These are phyloP conservation scores for Campylorhamphus procurvoides DNA, from an alignment of 2,113 vertebrate genomes.

Conservation along the genomic window DNA sequence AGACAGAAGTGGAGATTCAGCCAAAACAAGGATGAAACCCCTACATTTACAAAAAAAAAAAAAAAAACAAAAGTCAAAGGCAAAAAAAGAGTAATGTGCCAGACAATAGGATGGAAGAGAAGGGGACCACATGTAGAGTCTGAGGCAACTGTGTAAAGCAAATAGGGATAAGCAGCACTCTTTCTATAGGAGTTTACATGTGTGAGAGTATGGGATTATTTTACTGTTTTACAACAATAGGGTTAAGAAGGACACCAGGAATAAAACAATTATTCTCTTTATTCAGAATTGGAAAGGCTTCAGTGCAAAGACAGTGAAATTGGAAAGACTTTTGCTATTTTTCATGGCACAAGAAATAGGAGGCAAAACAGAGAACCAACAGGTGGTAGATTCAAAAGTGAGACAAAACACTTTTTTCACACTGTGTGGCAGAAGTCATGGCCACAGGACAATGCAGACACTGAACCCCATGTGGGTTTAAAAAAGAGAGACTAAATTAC, in stretches of 20 bases:
- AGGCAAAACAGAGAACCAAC: not conserved
- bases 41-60: not conserved
- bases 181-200: not conserved
- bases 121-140: not conserved
- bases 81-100: not conserved
- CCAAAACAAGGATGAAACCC: not conserved
- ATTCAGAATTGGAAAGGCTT: not conserved
- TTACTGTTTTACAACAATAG: not conserved
- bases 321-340: not conserved
- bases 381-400: not conserved
- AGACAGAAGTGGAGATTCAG: not conserved
- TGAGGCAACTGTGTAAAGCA: not conserved
- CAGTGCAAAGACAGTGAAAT: not conserved
- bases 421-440: not conserved
- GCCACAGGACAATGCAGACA: not conserved
- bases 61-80: not conserved
- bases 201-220: not conserved
- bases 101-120: not conserved
- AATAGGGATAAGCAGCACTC: not conserved
- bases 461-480: not conserved
- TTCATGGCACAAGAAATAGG: not conserved
- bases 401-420: not conserved
- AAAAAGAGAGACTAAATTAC: not conserved
- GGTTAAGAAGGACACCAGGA: not conserved
- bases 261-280: not conserved